Percentiles rank a stretch among this genome's conserved stretches.
Evolutionary conservation across 2,888 invertebrate genomes (phyloP).

Genomic region (Drosophila robusta): DNA sequence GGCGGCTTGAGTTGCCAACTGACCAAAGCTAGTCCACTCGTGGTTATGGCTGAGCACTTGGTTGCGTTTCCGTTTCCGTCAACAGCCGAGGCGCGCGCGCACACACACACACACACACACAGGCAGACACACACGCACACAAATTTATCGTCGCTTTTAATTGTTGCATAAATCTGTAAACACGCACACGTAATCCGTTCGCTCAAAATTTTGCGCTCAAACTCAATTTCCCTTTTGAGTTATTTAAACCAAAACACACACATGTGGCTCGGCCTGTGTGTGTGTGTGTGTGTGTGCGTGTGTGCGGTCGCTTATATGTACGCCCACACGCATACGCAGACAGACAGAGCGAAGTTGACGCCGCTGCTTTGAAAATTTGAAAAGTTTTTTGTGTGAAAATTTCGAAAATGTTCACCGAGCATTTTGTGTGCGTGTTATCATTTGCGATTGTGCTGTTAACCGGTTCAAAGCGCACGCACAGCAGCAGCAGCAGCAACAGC

Average conservation of each 20-base stretch:
- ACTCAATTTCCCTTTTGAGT: conserved; percentile 79
- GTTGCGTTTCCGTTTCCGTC: conserved; percentile 67
- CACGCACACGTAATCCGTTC: conserved; percentile 54
- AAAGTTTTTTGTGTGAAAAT: conserved; percentile 79
- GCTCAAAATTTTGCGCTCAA: conserved; percentile 67
- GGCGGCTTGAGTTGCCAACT: conserved; percentile 22
- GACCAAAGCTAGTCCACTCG: conserved; percentile 37
- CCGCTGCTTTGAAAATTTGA: conserved; percentile 70
- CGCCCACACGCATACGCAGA: conserved; percentile 45
- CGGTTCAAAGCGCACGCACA: conserved; percentile 70
- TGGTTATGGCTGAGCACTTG: conserved; percentile 47
- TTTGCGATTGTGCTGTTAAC: conserved; percentile 82
- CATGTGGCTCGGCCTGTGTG: conserved; percentile 27
- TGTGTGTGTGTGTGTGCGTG: conserved; percentile 32
- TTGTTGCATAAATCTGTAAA: conserved; percentile 73
- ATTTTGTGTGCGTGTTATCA: conserved; percentile 74
- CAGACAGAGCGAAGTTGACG: conserved; percentile 46
- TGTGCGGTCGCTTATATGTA: conserved; percentile 36
- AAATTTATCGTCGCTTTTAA: conserved; percentile 58
- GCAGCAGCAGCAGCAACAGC: conserved; percentile 31
- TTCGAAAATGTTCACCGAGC: conserved; percentile 76
- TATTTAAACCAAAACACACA: conserved; percentile 62
- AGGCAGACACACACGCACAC: conserved; percentile 13
- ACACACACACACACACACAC: conserved; percentile 19
- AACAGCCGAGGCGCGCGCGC: conserved; percentile 35